phyloP scores from a whole-genome alignment of 2,113 vertebrate species.

The Semicossyphus pulcher region DNA sequence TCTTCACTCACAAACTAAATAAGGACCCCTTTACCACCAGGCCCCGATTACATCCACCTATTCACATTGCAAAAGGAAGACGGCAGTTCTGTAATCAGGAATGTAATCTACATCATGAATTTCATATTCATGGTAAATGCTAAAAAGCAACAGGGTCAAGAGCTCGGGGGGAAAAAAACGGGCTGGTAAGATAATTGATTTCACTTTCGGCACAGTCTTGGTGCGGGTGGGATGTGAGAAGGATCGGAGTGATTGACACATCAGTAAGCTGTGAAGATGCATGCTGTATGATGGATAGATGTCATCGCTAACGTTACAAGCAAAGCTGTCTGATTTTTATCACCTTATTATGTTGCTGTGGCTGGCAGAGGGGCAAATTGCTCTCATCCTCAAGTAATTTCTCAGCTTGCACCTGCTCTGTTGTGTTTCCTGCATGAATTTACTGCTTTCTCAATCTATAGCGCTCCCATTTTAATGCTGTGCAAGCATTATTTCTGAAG shows the following conservation, averaged over 20 bases:
- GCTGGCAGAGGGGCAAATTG: conserved; percentile 70
- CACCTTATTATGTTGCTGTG: conserved; percentile 49
- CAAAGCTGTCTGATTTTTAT: conserved; percentile 67
- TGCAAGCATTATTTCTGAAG: conserved; percentile 1
- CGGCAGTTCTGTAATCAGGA: conserved; percentile 76
- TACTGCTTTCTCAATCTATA: neutral
- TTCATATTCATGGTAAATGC: conserved; percentile 81
- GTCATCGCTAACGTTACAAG: conserved; percentile 56
- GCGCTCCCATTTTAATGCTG: neutral
- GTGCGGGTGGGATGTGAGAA: conserved; percentile 41
- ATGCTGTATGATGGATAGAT: conserved; percentile 65
- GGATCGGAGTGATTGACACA: conserved; percentile 54
- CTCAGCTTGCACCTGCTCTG: conserved; percentile 4
- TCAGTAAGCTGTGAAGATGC: conserved; percentile 54
- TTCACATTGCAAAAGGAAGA: conserved; percentile 73
- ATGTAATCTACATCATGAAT: conserved; percentile 81
- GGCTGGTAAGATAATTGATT: conserved; percentile 77
- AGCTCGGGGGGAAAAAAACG: conserved; percentile 31
- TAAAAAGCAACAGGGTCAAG: conserved; percentile 74
- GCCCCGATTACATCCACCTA: conserved; percentile 78
- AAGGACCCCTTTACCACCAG: conserved; percentile 69
- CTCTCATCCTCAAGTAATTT: conserved; percentile 35
- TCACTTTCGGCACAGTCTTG: conserved; percentile 50
- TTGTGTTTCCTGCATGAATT: conserved; percentile 2
- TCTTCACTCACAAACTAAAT: conserved; percentile 80